Base-by-base conservation (phyloP, 2,113 vertebrate species). In the Cottus gobio region DNA sequence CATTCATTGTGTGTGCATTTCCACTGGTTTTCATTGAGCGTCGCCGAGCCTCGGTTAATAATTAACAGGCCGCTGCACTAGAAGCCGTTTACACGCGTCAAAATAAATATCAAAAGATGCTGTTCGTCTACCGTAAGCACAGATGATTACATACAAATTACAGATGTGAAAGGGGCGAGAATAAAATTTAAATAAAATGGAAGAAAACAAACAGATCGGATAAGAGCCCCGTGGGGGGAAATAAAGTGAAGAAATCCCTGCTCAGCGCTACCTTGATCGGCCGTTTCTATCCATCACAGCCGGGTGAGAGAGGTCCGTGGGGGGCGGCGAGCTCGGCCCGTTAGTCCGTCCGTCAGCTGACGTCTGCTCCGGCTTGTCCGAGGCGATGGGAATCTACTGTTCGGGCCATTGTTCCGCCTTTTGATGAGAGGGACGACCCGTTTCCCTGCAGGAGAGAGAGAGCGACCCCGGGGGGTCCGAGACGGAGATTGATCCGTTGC, bases 71-170 rank as follows among this genome's bases (percentile, higher is more conserved):
- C 42, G 81, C 65, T 75, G 86, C 80, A 82, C 69, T 86, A 79
- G 24, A 89, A 87, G 82, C 87, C 79, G 60, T 81, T 70, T 82
- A 90, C 82, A 85, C 56, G 48, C 88, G 79, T 84, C 79, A 87
- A 92, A 92, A 92, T 92, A 93, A 93, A 93, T 92, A 93, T 86
- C 67, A 91, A 91, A 92, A 88, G 87, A 89, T 91, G 84, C 48
- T 54, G 75, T 85, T 88, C 30, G 54, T 83, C 91, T 84, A 90
- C 71, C 37, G 9, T 78, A 83, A 87, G 82, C 87, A 90, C 79
- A 87, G 80, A 88, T 83, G 71, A 89, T 89, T 78, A 92, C 85
- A 82, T 76, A 71, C 66, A 90, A 90, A 71, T 77, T 62, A 89
- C 82, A 81, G 50, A 15, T 0, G 11, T 54, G 22, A 24, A 36